A percentile compares a stretch with the other conserved stretches of the same genome.
phyloP scores from a whole-genome alignment of 2,888 invertebrate species.

The Pristionchus exspectatus region DNA sequence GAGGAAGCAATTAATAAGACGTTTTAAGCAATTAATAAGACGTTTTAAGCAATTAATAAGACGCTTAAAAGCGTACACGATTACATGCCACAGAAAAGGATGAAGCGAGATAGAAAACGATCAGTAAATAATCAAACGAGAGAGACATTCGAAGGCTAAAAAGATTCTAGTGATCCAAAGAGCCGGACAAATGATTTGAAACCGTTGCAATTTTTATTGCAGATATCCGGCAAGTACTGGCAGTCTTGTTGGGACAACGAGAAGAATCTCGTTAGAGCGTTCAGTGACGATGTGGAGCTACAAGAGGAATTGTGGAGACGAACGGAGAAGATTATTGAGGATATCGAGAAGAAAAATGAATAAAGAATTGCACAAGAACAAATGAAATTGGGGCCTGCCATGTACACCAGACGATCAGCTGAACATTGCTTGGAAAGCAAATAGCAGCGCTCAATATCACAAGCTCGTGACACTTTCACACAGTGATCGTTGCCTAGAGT shows the following conservation, averaged over 20 bases:
- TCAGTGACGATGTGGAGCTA: not conserved
- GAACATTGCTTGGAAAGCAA: not conserved
- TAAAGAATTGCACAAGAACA: not conserved
- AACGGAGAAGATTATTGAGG: conserved; percentile 36
- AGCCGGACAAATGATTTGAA: too few species aligned
- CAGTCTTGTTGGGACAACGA: conserved; percentile 43
- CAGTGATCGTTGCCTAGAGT: not conserved
- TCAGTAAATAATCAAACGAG: too few species aligned
- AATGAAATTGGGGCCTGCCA: too few species aligned
- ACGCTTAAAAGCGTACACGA: too few species aligned
- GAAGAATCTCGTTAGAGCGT: not conserved
- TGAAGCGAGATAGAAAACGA: too few species aligned
- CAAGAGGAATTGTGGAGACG: conserved; percentile 45
- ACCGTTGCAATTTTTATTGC: not conserved
- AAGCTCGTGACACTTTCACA: not conserved
- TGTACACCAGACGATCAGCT: not conserved
- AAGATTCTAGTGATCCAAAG: too few species aligned
- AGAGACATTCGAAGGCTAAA: too few species aligned
- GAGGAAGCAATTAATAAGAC: too few species aligned
- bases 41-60: too few species aligned
- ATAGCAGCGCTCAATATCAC: not conserved
- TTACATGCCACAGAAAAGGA: too few species aligned
- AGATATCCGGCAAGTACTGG: conserved; percentile 50
- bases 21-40: too few species aligned
- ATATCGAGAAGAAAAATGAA: not conserved